phyloP scores from a whole-genome alignment of 2,113 vertebrate genomes.

The Psittacus erithacus region DNA sequence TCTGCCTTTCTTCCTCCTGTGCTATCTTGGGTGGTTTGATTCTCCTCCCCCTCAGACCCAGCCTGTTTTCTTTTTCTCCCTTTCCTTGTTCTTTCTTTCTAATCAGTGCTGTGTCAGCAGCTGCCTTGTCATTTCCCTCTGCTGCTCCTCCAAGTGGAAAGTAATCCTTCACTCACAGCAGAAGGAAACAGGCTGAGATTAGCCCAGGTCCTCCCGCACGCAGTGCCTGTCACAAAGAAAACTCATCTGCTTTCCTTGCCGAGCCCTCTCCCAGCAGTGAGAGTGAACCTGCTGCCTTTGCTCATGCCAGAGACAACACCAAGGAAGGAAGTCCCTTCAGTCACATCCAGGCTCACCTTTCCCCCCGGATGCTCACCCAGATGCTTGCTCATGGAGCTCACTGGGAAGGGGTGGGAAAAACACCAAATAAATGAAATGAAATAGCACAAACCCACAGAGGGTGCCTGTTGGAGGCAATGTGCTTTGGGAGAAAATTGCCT shows the following conservation, averaged over 20 bases:
- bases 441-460: neutral
- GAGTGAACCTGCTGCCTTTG: neutral
- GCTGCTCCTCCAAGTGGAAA: slow-evolving; percentile 45
- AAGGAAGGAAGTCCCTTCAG: neutral
- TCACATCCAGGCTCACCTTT: neutral
- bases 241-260: neutral
- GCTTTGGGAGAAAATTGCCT: slow-evolving; percentile 5
- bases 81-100: neutral
- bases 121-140: slow-evolving; percentile 41
- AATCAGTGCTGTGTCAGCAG: slow-evolving; percentile 60
- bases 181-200: slow-evolving; percentile 40
- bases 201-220: neutral
- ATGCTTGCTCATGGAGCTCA: neutral
- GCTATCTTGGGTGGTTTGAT: neutral
- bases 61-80: neutral
- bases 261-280: neutral
- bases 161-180: slow-evolving; percentile 26
- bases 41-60: neutral
- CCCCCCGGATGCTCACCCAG: neutral
- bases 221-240: neutral
- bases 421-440: neutral
- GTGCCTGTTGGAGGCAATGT: neutral
- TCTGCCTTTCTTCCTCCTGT: neutral
- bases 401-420: neutral
- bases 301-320: neutral